phyloP scores from a whole-genome alignment of 2,888 invertebrate genomes.

The Macrophya annulata region DNA sequence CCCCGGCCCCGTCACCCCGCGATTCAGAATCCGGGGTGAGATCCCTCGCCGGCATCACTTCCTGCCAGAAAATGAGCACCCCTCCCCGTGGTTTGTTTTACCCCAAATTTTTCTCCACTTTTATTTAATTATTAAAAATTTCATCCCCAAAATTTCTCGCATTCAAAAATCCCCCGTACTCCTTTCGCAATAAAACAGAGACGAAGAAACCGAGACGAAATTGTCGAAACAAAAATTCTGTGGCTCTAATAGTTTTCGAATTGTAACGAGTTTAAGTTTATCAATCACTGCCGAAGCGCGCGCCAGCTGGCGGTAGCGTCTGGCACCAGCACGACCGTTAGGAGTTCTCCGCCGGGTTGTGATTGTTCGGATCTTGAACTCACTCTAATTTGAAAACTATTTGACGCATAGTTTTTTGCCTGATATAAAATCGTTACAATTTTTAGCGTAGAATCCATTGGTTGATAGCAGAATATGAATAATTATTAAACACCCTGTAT shows the following conservation, averaged over 20 bases:
- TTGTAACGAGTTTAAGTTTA: background rate
- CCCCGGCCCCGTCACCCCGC: constrained; percentile 11
- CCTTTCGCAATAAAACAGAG: too few species aligned
- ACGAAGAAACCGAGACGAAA: background rate
- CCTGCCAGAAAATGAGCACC: constrained; percentile 24
- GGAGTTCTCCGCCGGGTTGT: background rate
- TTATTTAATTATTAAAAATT: background rate
- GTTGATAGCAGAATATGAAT: background rate
- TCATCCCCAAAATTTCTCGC: background rate
- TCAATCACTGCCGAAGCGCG: background rate
- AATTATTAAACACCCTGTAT: constrained; percentile 33
- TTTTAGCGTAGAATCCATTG: constrained; percentile 9
- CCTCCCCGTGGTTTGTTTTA: background rate
- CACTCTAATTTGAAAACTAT: constrained; percentile 28
- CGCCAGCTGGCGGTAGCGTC: constrained; percentile 29
- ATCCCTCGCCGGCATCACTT: constrained; percentile 28
- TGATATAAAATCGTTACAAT: constrained; percentile 4
- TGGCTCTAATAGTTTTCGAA: background rate
- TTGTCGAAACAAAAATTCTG: background rate
- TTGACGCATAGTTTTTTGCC: background rate
- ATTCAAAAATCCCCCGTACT: background rate
- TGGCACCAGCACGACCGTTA: background rate
- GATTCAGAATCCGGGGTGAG: constrained; percentile 25
- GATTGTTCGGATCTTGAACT: background rate
- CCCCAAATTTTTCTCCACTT: background rate